Base-by-base conservation (phyloP, 2,888 invertebrate genomes). In the Pachydiplax longipennis region DNA sequence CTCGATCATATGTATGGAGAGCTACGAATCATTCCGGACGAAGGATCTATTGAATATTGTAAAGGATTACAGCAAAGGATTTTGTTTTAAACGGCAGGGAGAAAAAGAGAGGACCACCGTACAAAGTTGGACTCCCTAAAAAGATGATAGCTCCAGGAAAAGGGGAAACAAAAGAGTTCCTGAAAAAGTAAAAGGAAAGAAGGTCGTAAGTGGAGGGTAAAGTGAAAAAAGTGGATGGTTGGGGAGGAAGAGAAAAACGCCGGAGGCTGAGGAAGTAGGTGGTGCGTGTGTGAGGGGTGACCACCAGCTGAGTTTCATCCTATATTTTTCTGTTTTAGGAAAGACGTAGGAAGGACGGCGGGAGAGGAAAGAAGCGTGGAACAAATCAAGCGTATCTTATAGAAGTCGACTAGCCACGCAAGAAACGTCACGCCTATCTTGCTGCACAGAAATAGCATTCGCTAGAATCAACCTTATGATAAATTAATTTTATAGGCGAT, bases 281-380 rank as follows among this genome's bases (percentile, higher is more conserved):
- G 65, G 37, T 3, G 35, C n/a, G 61, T n/a, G 6, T 31, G 37
- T 58, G 15, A 13, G 6, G 61, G 65, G 15, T 61, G 87, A 37
- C 61, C 87, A 65, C 87, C 87, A 87, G 87, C 87, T 87, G 87
- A 61, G 87, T 40, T 61, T 37, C n/a, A 37, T 37, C 82, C n/a
- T 44, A 44, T 53, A 44, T 48, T 31, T 48, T 53, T 53, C 81
- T 40, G 18, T 25, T 40, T 44, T 44, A 82, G 25, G 25, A 10
- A 22, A 87, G n/a, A 87, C 22, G 61, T 35, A 37, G 61, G 35
- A 58, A 8, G 31, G n/a, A 22, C 0, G 53, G 18, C 5, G 37
- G 37, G 8, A 15, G 48, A 2, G 53, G 6, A 40, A 18, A 40
- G 53, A 15, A n/a, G 37, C 22, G n/a, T 37, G 87, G 61, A 22